A percentile compares a stretch with the other conserved stretches of the same genome.
Conservation (phyloP, 2,113 vertebrate genomes). For the Tachuris rubrigastra region DNA sequence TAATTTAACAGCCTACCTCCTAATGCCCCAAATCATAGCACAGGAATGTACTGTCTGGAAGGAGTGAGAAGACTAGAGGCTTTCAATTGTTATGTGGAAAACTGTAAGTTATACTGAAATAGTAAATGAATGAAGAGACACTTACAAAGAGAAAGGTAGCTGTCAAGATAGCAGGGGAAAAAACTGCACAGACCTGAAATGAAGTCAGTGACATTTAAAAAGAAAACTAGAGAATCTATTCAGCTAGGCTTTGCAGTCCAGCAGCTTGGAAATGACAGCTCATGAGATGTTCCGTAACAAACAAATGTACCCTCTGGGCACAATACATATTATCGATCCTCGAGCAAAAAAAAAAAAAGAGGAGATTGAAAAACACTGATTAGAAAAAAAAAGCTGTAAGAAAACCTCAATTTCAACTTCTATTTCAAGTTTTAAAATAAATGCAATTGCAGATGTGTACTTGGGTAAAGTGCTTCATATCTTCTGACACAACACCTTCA, state of each 20-base stretch:
- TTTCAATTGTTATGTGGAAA: not conserved
- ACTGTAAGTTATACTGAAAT: not conserved
- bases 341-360: slow-evolving; percentile 58
- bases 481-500: slow-evolving; percentile 53
- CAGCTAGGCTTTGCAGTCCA: slow-evolving; percentile 51
- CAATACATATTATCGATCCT: slow-evolving; percentile 50
- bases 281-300: slow-evolving; percentile 63
- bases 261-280: slow-evolving; percentile 55
- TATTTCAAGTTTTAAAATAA: slow-evolving; percentile 40
- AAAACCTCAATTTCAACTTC: slow-evolving; percentile 10
- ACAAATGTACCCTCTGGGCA: slow-evolving; percentile 42
- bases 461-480: slow-evolving; percentile 9
- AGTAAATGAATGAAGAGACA: slow-evolving; percentile 13
- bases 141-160: not conserved
- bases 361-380: slow-evolving; percentile 63
- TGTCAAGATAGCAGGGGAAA: slow-evolving; percentile 19
- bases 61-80: not conserved
- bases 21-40: not conserved
- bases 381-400: slow-evolving; percentile 22
- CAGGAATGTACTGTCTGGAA: not conserved
- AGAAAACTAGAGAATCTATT: slow-evolving; percentile 50
- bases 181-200: slow-evolving; percentile 41
- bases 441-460: not conserved
- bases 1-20: not conserved
- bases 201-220: slow-evolving; percentile 67